A percentile compares a stretch with the other conserved stretches of the same genome.
These are phyloP conservation scores for Tetragonula clypearis DNA, from an alignment of 1,140 invertebrate genomes.

Conservation along the genomic window DNA sequence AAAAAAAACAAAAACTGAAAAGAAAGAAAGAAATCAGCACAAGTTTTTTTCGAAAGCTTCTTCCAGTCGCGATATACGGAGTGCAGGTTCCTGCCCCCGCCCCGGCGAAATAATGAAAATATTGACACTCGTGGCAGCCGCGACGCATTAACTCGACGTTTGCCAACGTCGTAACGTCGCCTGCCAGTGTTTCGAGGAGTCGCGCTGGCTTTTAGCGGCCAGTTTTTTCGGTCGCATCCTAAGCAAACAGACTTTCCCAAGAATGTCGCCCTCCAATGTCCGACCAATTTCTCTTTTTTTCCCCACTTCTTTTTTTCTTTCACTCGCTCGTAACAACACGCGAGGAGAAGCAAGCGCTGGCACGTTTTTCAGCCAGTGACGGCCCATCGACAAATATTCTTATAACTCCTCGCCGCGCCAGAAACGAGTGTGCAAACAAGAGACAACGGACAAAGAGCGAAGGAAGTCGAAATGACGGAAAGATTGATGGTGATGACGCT, in stretches of 20 bases:
- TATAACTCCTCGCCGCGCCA: slow-evolving; percentile 17
- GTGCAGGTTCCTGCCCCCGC: too few species aligned
- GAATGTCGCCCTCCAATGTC: background rate
- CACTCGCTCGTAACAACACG: slow-evolving; percentile 13
- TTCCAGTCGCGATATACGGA: background rate
- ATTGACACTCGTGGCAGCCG: slow-evolving; percentile 24
- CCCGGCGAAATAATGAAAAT: slow-evolving; percentile 42
- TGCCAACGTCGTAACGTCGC: slow-evolving; percentile 4
- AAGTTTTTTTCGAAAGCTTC: slow-evolving; percentile 13
- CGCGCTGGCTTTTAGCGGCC: slow-evolving; percentile 37
- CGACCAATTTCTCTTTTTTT: background rate
- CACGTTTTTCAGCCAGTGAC: slow-evolving; percentile 1
- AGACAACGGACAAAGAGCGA: background rate
- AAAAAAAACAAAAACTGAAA: too few species aligned
- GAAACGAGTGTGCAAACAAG: slow-evolving; percentile 30
- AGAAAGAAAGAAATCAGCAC: background rate
- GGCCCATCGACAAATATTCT: slow-evolving; percentile 42
- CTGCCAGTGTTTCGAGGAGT: slow-evolving; percentile 32
- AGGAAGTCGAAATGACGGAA: slow-evolving; percentile 14
- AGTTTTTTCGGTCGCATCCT: slow-evolving; percentile 48
- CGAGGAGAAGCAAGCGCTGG: background rate
- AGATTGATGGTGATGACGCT: background rate
- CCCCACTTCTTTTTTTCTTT: background rate
- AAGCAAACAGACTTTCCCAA: slow-evolving; percentile 40
- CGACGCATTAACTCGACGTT: slow-evolving; percentile 37